phyloP scores from a whole-genome alignment of 2,888 invertebrate species.

The Drosophila mimica region DNA sequence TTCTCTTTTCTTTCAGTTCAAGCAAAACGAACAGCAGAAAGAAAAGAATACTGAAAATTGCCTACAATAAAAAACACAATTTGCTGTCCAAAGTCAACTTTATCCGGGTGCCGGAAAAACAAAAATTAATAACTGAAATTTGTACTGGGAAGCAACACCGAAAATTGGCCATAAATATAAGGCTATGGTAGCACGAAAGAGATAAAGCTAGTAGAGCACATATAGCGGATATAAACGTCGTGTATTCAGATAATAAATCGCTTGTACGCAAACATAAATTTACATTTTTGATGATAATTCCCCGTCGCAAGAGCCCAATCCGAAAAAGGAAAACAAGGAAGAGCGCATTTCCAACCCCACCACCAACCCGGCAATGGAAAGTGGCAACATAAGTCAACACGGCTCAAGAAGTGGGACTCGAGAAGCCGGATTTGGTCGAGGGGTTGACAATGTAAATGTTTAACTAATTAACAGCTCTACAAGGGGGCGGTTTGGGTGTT shows the following conservation, averaged over 20 bases:
- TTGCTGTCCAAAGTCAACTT: slow-evolving; percentile 22
- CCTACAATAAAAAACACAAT: slow-evolving; percentile 23
- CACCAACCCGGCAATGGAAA: slow-evolving; percentile 45
- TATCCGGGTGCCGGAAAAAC: slow-evolving; percentile 35
- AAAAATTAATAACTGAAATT: slow-evolving; percentile 68
- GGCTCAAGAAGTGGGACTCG: slow-evolving; percentile 21
- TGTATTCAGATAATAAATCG: slow-evolving; percentile 68
- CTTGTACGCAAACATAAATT: slow-evolving; percentile 71
- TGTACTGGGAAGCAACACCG: slow-evolving; percentile 28
- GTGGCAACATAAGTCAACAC: slow-evolving; percentile 56
- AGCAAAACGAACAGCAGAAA: slow-evolving; percentile 9
- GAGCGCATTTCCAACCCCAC: not conserved
- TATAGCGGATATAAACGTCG: slow-evolving; percentile 5
- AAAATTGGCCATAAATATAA: slow-evolving; percentile 64
- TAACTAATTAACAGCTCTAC: slow-evolving; percentile 74
- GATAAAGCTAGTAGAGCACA: slow-evolving; percentile 2
- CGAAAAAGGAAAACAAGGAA: not conserved
- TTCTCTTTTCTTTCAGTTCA: not conserved
- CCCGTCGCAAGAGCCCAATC: not conserved
- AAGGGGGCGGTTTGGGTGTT: slow-evolving; percentile 18
- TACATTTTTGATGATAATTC: slow-evolving; percentile 79
- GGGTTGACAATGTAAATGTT: slow-evolving; percentile 55
- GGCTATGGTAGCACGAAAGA: slow-evolving; percentile 1
- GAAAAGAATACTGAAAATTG: slow-evolving; percentile 40
- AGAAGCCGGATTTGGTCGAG: slow-evolving; percentile 12